Percentiles rank a stretch among this genome's conserved stretches.
phyloP scores from a whole-genome alignment of 1,140 invertebrate genomes.

The Drosophila sechellia region DNA sequence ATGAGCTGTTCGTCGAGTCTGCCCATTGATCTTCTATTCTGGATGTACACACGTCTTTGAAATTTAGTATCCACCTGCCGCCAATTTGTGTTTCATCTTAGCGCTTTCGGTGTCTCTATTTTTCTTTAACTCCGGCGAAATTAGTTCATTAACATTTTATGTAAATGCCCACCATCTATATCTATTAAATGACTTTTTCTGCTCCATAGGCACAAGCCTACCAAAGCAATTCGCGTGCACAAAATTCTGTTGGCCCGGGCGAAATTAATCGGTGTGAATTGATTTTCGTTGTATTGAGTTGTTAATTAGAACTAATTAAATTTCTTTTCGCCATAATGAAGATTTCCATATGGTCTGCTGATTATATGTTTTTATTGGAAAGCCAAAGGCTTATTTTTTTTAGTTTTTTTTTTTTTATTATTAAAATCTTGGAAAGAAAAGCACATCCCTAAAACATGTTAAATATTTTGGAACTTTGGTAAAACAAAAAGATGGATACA shows the following conservation, averaged over 20 bases:
- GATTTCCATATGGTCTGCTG: background rate
- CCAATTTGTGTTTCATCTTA: slow-evolving; percentile 55
- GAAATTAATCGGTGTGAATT: slow-evolving; percentile 62
- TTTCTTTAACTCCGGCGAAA: slow-evolving; percentile 46
- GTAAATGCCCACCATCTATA: slow-evolving; percentile 43
- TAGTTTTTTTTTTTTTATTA: too few relatives aligned
- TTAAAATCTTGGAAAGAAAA: too few relatives aligned
- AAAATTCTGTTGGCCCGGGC: slow-evolving; percentile 18
- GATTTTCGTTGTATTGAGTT: slow-evolving; percentile 46
- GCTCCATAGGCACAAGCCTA: slow-evolving; percentile 44
- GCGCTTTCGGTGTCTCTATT: slow-evolving; percentile 48
- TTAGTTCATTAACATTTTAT: slow-evolving; percentile 74
- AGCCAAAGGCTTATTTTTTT: too few relatives aligned
- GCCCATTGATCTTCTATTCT: slow-evolving; percentile 49
- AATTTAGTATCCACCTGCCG: slow-evolving; percentile 43
- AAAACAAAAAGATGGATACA: too few relatives aligned
- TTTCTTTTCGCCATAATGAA: slow-evolving; percentile 12
- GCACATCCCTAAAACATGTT: too few relatives aligned
- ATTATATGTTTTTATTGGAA: background rate
- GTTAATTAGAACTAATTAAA: slow-evolving; percentile 56
- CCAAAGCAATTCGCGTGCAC: slow-evolving; percentile 15
- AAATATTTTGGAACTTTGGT: too few relatives aligned
- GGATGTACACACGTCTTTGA: slow-evolving; percentile 9
- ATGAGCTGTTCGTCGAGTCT: slow-evolving; percentile 15
- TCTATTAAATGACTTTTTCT: slow-evolving; percentile 33